These are phyloP conservation scores for Acanthornis magna DNA, from an alignment of 2,797 vertebrate species.

Conservation along the genomic window DNA sequence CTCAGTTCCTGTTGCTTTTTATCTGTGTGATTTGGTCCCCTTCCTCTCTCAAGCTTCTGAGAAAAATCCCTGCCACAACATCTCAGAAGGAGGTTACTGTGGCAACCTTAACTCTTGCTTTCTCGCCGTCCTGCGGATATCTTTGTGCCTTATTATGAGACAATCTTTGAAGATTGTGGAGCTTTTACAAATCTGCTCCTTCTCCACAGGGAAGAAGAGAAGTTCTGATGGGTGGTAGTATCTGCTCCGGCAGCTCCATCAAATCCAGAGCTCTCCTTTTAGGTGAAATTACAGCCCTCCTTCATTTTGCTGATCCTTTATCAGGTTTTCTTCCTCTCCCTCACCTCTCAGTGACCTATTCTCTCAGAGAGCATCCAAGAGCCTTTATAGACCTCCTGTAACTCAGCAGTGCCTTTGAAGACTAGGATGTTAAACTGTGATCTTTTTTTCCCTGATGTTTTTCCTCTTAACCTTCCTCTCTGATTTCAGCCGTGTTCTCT, in stretches of 20 bases:
- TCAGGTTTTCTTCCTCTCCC: not conserved
- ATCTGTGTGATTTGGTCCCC: not conserved
- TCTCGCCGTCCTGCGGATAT: not conserved
- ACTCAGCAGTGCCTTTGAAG: slow-evolving; percentile 18
- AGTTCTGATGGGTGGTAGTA: not conserved
- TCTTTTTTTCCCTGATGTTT: not conserved
- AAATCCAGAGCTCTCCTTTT: not conserved
- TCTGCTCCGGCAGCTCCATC: not conserved
- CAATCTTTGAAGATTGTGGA: not conserved
- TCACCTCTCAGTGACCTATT: not conserved
- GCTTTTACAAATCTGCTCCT: not conserved
- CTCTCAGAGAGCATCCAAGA: slow-evolving; percentile 13
- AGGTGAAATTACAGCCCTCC: slow-evolving; percentile 2
- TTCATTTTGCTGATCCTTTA: slow-evolving; percentile 6
- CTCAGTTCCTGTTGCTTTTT: not conserved
- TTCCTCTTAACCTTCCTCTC: not conserved
- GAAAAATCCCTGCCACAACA: not conserved
- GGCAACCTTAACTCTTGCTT: not conserved
- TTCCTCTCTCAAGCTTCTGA: not conserved
- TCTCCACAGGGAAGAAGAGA: not conserved
- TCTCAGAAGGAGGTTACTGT: not conserved
- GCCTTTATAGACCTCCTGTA: not conserved
- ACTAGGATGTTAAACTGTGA: not conserved
- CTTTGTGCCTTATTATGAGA: not conserved
- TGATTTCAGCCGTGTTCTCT: not conserved